These are phyloP conservation scores for Hemicentrotus pulcherrimus DNA, from an alignment of 35 echinoderm and acorn worm genomes.

Conservation along the genomic window DNA sequence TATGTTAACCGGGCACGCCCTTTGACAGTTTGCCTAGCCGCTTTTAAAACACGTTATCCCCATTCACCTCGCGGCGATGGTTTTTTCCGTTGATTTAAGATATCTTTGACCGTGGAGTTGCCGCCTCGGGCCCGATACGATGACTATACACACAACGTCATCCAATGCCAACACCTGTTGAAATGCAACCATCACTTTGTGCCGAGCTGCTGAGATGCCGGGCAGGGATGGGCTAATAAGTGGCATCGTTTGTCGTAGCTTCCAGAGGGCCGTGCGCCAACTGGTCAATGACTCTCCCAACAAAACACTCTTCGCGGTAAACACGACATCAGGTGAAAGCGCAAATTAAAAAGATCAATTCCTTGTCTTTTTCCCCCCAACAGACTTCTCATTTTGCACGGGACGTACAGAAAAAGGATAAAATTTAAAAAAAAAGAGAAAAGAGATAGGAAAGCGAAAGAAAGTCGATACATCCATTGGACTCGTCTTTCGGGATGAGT, in stretches of 20 bases:
- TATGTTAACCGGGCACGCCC: background rate
- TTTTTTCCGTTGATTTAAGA: background rate
- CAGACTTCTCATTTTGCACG: background rate
- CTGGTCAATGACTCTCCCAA: background rate
- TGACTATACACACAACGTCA: background rate
- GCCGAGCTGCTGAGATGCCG: background rate
- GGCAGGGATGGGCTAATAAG: background rate
- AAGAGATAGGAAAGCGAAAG: background rate
- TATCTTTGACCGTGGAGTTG: background rate
- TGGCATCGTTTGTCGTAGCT: background rate
- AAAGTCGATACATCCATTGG: background rate
- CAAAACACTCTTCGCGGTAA: background rate
- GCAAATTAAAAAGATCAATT: slow-evolving; percentile 15
- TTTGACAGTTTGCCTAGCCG: background rate
- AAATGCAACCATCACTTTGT: background rate
- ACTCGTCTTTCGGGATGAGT: background rate
- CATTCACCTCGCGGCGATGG: background rate
- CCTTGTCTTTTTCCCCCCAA: background rate
- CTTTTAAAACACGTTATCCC: background rate
- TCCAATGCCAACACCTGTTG: background rate
- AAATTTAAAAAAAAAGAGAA: background rate
- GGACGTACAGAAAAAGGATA: background rate
- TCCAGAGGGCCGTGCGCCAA: background rate
- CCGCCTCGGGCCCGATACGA: background rate
- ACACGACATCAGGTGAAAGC: background rate